A percentile compares a stretch with the other conserved stretches of the same genome.
Conservation (phyloP, 2,113 vertebrate species). For the Oceanodroma tethys region DNA sequence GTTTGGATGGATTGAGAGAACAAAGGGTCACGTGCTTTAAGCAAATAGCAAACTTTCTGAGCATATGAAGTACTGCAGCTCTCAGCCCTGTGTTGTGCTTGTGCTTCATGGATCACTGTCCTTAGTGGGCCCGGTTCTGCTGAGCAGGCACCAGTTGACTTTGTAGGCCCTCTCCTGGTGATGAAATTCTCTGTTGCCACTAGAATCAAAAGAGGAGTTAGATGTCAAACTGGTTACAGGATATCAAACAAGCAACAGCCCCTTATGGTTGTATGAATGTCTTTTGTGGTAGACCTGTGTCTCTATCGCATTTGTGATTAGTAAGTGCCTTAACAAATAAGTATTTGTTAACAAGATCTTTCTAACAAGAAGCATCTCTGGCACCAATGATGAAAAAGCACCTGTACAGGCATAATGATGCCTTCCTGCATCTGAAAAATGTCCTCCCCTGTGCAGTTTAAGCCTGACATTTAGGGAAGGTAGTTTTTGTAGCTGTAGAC, state of each 20-base stretch:
- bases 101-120: background rate
- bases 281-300: background rate
- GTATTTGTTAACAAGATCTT: background rate
- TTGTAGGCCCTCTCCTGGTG: background rate
- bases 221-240: background rate
- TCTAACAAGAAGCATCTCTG: background rate
- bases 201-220: background rate
- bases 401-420: background rate
- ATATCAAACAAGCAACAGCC: background rate
- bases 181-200: background rate
- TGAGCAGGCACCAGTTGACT: background rate
- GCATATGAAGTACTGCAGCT: accelerated
- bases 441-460: background rate
- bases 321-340: background rate
- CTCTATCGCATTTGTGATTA: background rate
- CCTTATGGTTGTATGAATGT: background rate
- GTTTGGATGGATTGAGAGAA: background rate
- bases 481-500: background rate
- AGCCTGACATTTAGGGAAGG: background rate
- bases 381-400: background rate
- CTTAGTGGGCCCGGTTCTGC: background rate
- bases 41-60: background rate
- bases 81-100: background rate
- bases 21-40: background rate
- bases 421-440: background rate